These are phyloP conservation scores for Toxostoma redivivum DNA, from an alignment of 2,113 vertebrate species.

Conservation along the genomic window DNA sequence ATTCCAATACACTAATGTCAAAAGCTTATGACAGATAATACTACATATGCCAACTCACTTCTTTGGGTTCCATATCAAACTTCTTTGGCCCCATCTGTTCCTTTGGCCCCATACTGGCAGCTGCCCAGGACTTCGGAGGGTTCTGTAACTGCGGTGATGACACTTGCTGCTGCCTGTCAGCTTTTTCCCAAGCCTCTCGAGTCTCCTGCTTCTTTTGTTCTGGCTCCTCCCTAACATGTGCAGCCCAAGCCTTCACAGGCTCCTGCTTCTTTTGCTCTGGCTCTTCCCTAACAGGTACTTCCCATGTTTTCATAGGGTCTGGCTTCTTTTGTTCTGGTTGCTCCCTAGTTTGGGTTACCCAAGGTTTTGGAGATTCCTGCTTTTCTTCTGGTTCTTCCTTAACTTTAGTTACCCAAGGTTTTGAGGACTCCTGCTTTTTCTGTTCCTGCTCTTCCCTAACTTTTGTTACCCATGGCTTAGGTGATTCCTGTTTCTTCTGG, in stretches of 20 bases:
- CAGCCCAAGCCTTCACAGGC: constrained; percentile 50
- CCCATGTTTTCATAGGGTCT: constrained; percentile 63
- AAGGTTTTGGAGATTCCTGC: constrained; percentile 71
- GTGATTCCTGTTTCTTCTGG: constrained; percentile 51
- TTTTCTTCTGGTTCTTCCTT: constrained; percentile 73
- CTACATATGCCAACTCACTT: constrained; percentile 72
- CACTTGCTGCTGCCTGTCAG: constrained; percentile 42
- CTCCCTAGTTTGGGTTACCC: constrained; percentile 69
- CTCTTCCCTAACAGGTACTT: constrained; percentile 35
- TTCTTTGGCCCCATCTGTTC: constrained; percentile 71
- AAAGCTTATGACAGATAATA: constrained; percentile 27
- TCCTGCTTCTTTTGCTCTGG: constrained; percentile 69
- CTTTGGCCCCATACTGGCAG: constrained; percentile 76
- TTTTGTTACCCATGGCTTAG: constrained; percentile 46
- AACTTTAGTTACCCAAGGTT: constrained; percentile 31
- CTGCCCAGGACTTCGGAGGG: constrained; percentile 78
- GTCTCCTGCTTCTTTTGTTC: constrained; percentile 71
- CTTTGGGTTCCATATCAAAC: constrained; percentile 73
- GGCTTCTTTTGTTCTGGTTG: constrained; percentile 58
- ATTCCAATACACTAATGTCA: neutral
- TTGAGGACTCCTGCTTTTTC: constrained; percentile 52
- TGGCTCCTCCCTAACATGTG: constrained; percentile 58
- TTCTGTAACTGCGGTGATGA: constrained; percentile 50
- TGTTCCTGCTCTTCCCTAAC: constrained; percentile 72
- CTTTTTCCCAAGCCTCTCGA: constrained; percentile 65